These are phyloP conservation scores for Ichneumoninae sp. DNA, from an alignment of 2,888 invertebrate species.

Conservation along the genomic window DNA sequence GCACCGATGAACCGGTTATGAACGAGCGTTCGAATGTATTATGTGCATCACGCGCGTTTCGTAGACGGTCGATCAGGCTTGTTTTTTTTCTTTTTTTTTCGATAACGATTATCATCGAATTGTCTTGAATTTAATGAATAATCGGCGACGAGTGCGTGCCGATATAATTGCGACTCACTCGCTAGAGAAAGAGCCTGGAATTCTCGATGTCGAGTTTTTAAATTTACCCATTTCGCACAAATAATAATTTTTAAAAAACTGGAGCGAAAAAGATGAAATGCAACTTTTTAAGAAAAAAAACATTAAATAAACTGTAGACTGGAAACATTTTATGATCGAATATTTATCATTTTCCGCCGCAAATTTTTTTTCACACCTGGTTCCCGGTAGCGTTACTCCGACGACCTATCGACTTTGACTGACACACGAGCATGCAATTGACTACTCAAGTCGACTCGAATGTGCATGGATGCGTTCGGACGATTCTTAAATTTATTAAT, in stretches of 20 bases:
- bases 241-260: background rate
- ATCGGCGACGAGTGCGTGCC: constrained; percentile 1
- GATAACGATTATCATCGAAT: constrained; percentile 56
- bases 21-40: constrained; percentile 60
- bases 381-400: background rate
- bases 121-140: constrained; percentile 35
- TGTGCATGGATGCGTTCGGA: too few relatives aligned
- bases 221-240: background rate
- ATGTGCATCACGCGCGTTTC: constrained; percentile 58
- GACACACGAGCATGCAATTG: background rate
- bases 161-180: constrained; percentile 17
- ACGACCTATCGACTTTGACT: background rate
- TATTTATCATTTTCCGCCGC: too few relatives aligned
- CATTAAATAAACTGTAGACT: too few relatives aligned
- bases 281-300: too few relatives aligned
- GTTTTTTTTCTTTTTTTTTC: constrained; percentile 45
- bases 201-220: background rate
- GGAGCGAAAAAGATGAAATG: too few relatives aligned
- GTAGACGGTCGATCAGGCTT: constrained; percentile 26
- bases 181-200: background rate
- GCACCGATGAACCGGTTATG: constrained; percentile 64
- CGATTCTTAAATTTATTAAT: too few relatives aligned
- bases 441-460: background rate
- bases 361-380: background rate
- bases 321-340: too few relatives aligned